Conservation (phyloP, 2,888 invertebrate genomes). For the Punctoribates punctum region DNA sequence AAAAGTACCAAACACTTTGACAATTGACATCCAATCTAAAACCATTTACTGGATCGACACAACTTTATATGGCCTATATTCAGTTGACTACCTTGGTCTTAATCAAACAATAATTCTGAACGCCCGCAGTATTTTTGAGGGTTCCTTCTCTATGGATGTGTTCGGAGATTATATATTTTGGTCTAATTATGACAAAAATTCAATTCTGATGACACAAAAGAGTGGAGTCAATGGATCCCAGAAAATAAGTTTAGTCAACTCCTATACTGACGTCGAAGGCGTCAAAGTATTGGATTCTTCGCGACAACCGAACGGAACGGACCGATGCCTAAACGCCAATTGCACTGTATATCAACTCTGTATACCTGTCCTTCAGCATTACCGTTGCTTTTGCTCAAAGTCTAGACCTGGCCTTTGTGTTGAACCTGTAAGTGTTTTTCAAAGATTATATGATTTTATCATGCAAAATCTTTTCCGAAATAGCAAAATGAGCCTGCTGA, state of each 20-base stretch:
- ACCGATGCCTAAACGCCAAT: not conserved
- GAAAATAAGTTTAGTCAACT: not conserved
- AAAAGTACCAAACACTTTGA: not conserved
- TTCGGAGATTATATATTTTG: slow-evolving; percentile 4
- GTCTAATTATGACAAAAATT: slow-evolving; percentile 3
- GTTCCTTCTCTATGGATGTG: slow-evolving; percentile 12
- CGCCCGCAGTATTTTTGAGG: not conserved
- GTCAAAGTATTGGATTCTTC: not conserved
- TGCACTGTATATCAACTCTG: not conserved
- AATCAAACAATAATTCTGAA: not conserved
- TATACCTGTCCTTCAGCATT: not conserved
- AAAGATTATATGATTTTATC: not conserved
- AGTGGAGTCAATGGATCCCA: not conserved
- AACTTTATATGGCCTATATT: not conserved
- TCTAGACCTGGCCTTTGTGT: slow-evolving; percentile 48
- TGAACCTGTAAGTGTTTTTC: not conserved
- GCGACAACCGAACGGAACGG: not conserved
- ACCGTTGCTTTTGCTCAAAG: slow-evolving; percentile 50
- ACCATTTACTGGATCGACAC: slow-evolving; percentile 13
- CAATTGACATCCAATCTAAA: not conserved
- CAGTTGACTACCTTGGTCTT: not conserved
- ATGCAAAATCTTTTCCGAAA: not conserved
- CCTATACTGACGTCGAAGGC: slow-evolving; percentile 5
- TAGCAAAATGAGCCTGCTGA: no score
- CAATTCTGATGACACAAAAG: not conserved